A percentile compares a stretch with the other conserved stretches of the same genome.
Evolutionary conservation across 1,140 invertebrate genomes (phyloP).

Genomic region (Radopholus similis): DNA sequence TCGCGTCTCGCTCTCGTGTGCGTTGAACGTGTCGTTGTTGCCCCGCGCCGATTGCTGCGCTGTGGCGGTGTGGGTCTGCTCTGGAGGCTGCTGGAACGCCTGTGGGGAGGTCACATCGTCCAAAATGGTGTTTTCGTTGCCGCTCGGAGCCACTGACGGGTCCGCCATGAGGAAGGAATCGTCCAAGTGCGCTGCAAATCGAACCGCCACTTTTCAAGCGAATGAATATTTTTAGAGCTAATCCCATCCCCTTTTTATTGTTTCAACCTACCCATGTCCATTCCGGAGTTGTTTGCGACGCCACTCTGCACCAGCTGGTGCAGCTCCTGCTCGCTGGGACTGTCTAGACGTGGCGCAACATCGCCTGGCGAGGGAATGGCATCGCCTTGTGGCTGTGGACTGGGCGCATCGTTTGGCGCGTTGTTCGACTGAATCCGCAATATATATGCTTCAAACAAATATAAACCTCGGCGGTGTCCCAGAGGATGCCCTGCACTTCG

Average conservation of each 20-base stretch:
- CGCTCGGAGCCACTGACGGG: neutral
- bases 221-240: neutral
- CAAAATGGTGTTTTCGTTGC: too few relatives aligned
- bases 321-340: neutral
- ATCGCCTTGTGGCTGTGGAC: neutral
- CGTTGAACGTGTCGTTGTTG: too few relatives aligned
- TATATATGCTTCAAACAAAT: neutral
- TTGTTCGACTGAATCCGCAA: neutral
- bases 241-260: neutral
- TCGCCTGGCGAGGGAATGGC: neutral
- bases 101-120: too few relatives aligned
- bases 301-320: neutral
- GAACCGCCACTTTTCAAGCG: neutral
- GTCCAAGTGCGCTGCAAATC: neutral
- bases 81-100: too few relatives aligned
- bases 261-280: neutral
- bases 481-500: neutral
- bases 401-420: neutral
- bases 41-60: too few relatives aligned
- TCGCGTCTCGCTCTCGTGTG: too few relatives aligned
- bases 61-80: too few relatives aligned
- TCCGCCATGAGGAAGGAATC: neutral
- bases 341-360: neutral
- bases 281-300: neutral
- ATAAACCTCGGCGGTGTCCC: neutral